Evolutionary conservation across 1,140 invertebrate genomes (phyloP).

Genomic region (Euschistus heros): DNA sequence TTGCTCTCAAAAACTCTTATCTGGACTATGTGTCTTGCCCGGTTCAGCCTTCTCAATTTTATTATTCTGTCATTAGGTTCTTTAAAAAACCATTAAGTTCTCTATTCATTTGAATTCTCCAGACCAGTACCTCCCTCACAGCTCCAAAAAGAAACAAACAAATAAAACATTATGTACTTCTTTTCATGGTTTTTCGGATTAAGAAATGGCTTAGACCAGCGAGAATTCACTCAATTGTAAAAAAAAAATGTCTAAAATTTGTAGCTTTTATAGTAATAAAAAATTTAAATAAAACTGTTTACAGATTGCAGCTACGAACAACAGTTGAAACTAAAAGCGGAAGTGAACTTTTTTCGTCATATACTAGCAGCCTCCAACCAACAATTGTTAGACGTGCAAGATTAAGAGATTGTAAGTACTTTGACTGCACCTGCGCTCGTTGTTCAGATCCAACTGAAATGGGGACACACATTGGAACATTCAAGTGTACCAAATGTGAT

Average conservation of each 20-base stretch:
- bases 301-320: constrained; percentile 44
- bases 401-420: constrained; percentile 61
- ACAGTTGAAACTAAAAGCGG: constrained; percentile 51
- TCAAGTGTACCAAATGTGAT: constrained; percentile 66
- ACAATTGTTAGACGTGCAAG: constrained; percentile 59
- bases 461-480: constrained; percentile 59
- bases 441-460: constrained; percentile 67
- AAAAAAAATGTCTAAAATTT: background rate
- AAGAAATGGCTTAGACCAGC: background rate
- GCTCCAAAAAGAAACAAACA: no score
- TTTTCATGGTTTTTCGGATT: no score
- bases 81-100: no score
- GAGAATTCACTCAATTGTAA: background rate
- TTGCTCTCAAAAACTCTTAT: no score
- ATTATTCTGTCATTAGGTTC: no score
- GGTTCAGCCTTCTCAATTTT: no score
- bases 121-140: no score
- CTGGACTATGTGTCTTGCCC: no score
- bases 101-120: no score
- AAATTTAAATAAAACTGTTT: background rate
- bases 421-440: constrained; percentile 56
- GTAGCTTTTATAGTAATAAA: background rate
- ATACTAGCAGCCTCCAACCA: constrained; percentile 54
- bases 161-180: no score
- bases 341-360: constrained; percentile 55